A percentile compares a stretch with the other conserved stretches of the same genome.
phyloP scores from a whole-genome alignment of 53 echinoderm and acorn worm species.

The Glandiceps talaboti region DNA sequence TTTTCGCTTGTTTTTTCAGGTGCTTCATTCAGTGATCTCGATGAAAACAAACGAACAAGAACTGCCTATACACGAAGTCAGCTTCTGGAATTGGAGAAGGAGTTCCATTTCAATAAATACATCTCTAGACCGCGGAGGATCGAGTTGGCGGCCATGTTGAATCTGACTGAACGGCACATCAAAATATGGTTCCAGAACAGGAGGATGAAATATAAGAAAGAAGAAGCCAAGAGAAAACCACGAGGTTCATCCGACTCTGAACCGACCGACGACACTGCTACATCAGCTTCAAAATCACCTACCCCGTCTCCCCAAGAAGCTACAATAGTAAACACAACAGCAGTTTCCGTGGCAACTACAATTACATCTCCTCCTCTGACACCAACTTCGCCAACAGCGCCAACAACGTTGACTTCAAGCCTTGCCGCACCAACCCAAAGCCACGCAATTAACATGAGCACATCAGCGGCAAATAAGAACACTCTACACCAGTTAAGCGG shows the following conservation, averaged over 20 bases:
- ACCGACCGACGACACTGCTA: background rate
- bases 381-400: background rate
- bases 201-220: conserved; percentile 98
- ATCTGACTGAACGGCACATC: conserved; percentile 93
- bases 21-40: conserved; percentile 89
- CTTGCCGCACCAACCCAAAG: background rate
- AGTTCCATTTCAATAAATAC: conserved; percentile 98
- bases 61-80: conserved; percentile 96
- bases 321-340: background rate
- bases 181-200: conserved; percentile 99
- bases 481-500: background rate
- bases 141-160: conserved; percentile 90
- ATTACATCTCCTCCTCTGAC: background rate
- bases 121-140: conserved; percentile 86
- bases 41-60: conserved; percentile 94
- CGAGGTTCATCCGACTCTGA: background rate
- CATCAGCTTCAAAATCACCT: background rate
- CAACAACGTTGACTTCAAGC: background rate
- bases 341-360: background rate
- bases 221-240: conserved; percentile 79
- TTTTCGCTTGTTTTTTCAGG: no score
- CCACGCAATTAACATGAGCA: background rate
- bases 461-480: background rate
- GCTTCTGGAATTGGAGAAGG: conserved; percentile 90
- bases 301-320: background rate